phyloP scores from a whole-genome alignment of 2,113 vertebrate genomes.

The Egretta garzetta region DNA sequence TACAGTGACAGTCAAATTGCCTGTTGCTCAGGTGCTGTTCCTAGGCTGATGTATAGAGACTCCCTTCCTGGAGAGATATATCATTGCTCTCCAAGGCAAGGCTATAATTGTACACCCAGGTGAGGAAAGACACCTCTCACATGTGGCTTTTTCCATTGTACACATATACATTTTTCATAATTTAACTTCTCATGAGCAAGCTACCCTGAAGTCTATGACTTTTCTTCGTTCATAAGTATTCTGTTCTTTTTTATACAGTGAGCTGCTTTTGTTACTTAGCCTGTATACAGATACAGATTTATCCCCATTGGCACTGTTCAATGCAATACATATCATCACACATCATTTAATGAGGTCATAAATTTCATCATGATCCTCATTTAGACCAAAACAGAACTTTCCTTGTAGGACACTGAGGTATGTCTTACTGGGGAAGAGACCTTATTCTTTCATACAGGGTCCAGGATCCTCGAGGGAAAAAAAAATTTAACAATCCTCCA shows the following conservation, averaged over 20 bases:
- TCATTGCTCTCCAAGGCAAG: not conserved
- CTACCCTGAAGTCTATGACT: not conserved
- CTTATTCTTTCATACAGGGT: not conserved
- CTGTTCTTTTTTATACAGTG: not conserved
- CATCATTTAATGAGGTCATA: not conserved
- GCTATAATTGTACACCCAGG: not conserved
- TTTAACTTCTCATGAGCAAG: not conserved
- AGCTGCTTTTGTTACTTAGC: not conserved
- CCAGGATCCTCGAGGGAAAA: not conserved
- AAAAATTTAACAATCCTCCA: not conserved
- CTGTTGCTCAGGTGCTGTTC: not conserved
- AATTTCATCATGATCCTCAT: not conserved
- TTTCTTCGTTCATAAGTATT: not conserved
- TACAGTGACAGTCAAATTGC: not conserved
- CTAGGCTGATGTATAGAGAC: not conserved
- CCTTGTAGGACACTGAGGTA: not conserved
- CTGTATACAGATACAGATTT: not conserved
- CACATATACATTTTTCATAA: not conserved
- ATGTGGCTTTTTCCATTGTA: not conserved
- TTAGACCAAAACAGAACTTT: not conserved
- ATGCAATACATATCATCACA: not conserved
- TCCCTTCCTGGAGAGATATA: not conserved
- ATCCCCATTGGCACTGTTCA: not conserved
- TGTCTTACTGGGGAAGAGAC: not conserved
- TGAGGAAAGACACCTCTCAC: not conserved